phyloP scores from a whole-genome alignment of 2,888 invertebrate species.

The Netelia inedita region DNA sequence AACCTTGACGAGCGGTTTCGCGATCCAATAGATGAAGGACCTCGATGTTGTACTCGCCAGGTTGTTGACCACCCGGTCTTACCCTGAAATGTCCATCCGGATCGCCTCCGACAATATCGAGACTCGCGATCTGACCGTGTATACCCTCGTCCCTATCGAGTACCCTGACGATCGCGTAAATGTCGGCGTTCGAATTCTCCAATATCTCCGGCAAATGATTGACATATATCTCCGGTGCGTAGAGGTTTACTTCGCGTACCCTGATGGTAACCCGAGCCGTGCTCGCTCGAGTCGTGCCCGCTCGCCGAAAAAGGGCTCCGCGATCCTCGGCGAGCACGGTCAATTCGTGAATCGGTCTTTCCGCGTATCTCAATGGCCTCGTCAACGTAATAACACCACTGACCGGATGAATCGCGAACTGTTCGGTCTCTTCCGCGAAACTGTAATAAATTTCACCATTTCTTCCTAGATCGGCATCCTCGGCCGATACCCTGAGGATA shows the following conservation, averaged over 20 bases:
- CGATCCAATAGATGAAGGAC: slow-evolving; percentile 92
- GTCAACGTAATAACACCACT: slow-evolving; percentile 95
- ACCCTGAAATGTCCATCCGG: slow-evolving; percentile 95
- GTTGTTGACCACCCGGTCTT: slow-evolving; percentile 84
- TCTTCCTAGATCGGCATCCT: slow-evolving; percentile 97
- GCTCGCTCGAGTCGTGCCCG: slow-evolving; percentile 88
- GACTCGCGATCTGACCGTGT: slow-evolving; percentile 92
- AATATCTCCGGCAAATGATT: slow-evolving; percentile 92
- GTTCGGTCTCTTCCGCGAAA: slow-evolving; percentile 92
- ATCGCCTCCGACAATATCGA: slow-evolving; percentile 96
- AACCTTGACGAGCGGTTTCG: slow-evolving; percentile 92
- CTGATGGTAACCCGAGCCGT: slow-evolving; percentile 92
- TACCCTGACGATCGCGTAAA: slow-evolving; percentile 96
- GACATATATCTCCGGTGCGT: slow-evolving; percentile 93
- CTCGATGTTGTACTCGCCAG: slow-evolving; percentile 92
- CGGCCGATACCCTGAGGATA: slow-evolving; percentile 93
- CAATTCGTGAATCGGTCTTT: slow-evolving; percentile 90
- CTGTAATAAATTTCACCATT: slow-evolving; percentile 99
- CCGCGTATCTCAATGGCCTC: slow-evolving; percentile 90
- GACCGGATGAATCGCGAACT: slow-evolving; percentile 97
- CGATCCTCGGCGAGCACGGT: slow-evolving; percentile 95
- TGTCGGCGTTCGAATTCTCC: slow-evolving; percentile 92
- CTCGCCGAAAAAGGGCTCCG: slow-evolving; percentile 88
- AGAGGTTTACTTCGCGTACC: slow-evolving; percentile 93
- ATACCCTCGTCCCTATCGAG: slow-evolving; percentile 93